These are phyloP conservation scores for Alethe castanea DNA, from an alignment of 2,113 vertebrate genomes.

Conservation along the genomic window DNA sequence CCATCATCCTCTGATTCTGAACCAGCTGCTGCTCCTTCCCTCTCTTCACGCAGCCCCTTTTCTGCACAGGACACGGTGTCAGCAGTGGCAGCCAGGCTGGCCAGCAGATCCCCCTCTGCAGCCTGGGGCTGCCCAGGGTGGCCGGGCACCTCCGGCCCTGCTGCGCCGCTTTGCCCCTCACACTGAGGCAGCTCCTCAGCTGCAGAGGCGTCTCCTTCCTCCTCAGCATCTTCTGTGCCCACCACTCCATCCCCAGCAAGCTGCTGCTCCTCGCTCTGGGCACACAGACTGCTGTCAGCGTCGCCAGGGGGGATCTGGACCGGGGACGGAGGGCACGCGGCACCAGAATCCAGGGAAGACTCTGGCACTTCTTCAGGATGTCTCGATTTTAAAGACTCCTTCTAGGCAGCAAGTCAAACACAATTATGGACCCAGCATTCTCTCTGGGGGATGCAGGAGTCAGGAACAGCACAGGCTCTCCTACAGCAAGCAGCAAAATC, in stretches of 20 bases:
- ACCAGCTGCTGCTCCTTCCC: conserved; percentile 19
- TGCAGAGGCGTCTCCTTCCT: not conserved
- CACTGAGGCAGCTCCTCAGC: not conserved
- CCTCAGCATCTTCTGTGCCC: not conserved
- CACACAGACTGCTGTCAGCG: conserved; percentile 8
- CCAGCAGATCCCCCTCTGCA: not conserved
- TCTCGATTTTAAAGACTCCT: conserved; percentile 61
- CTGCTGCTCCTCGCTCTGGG: not conserved
- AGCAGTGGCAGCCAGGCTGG: not conserved
- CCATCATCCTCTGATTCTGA: not conserved
- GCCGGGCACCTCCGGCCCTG: not conserved
- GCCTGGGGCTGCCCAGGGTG: not conserved
- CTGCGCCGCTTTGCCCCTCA: not conserved
- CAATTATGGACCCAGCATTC: not conserved
- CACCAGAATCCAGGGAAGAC: conserved; percentile 16
- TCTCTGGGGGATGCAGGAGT: not conserved
- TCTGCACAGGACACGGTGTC: not conserved
- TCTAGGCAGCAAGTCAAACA: conserved; percentile 43
- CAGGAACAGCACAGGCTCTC: not conserved
- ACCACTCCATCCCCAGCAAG: not conserved
- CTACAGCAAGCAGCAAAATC: not conserved
- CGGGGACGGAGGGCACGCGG: not conserved
- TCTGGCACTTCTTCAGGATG: conserved; percentile 31
- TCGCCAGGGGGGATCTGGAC: not conserved
- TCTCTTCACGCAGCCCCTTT: not conserved